Evolutionary conservation across 2,888 invertebrate species (phyloP).

Genomic region (Lacanobia oleracea): DNA sequence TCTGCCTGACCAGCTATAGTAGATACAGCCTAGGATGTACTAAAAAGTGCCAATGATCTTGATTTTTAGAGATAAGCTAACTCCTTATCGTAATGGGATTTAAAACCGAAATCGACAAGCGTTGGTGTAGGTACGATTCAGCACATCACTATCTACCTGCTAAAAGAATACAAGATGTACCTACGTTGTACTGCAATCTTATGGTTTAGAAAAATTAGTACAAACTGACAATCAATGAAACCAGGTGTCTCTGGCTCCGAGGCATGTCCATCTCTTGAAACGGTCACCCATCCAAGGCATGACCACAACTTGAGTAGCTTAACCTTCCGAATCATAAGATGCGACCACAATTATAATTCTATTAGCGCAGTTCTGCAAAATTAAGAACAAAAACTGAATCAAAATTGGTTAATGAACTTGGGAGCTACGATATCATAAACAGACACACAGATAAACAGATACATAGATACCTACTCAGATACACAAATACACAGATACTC

Average conservation of each 20-base stretch:
- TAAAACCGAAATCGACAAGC: constrained; percentile 25
- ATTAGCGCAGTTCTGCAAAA: background rate
- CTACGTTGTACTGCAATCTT: background rate
- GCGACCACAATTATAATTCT: background rate
- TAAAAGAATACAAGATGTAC: background rate
- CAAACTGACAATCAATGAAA: background rate
- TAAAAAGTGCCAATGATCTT: constrained; percentile 4
- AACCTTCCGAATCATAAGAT: background rate
- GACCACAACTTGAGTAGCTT: background rate
- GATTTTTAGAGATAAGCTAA: constrained; percentile 21
- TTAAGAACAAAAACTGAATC: background rate
- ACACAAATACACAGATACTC: background rate
- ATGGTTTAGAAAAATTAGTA: background rate
- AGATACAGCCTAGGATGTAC: background rate
- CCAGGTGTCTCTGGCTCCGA: background rate
- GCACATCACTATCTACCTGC: background rate
- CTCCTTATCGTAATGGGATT: constrained; percentile 22
- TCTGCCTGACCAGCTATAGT: background rate
- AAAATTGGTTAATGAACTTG: background rate
- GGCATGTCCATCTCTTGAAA: background rate
- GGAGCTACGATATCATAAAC: background rate
- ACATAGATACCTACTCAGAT: no score
- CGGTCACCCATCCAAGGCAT: background rate
- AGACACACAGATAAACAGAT: background rate
- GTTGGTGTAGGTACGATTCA: background rate